These are phyloP conservation scores for Vireo griseus DNA, from an alignment of 2,797 vertebrate species.

Conservation along the genomic window DNA sequence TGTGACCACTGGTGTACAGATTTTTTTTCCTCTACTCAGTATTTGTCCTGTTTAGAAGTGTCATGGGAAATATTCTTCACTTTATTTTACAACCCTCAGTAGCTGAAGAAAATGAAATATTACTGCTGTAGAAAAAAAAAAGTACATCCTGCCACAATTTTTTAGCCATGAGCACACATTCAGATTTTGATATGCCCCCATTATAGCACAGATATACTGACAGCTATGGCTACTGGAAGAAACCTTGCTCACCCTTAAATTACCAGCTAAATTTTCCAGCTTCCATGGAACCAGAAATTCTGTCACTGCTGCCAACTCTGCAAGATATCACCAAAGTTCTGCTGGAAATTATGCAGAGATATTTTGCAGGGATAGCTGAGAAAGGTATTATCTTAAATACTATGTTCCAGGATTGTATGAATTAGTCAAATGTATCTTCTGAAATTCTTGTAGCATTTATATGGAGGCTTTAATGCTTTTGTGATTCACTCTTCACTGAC, in stretches of 20 bases:
- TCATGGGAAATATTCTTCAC: background rate
- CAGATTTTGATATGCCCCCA: background rate
- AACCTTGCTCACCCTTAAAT: background rate
- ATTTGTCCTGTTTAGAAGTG: background rate
- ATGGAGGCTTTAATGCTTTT: background rate
- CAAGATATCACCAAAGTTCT: background rate
- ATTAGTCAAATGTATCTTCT: background rate
- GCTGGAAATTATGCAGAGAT: constrained; percentile 1
- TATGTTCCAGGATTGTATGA: background rate
- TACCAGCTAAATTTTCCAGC: background rate
- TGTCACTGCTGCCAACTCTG: background rate
- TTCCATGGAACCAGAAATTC: background rate
- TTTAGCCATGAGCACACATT: background rate
- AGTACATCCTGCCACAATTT: background rate
- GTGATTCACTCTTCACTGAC: background rate
- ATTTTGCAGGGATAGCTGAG: background rate
- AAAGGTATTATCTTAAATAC: background rate
- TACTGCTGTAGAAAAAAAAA: background rate
- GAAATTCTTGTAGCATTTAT: background rate
- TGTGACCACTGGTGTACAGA: background rate
- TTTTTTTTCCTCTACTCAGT: background rate
- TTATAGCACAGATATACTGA: background rate
- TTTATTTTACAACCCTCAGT: background rate
- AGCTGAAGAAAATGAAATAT: background rate
- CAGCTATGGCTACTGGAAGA: background rate